Evolutionary conservation across 2,797 vertebrate species (phyloP).

Genomic region (Neosalanx taihuensis): DNA sequence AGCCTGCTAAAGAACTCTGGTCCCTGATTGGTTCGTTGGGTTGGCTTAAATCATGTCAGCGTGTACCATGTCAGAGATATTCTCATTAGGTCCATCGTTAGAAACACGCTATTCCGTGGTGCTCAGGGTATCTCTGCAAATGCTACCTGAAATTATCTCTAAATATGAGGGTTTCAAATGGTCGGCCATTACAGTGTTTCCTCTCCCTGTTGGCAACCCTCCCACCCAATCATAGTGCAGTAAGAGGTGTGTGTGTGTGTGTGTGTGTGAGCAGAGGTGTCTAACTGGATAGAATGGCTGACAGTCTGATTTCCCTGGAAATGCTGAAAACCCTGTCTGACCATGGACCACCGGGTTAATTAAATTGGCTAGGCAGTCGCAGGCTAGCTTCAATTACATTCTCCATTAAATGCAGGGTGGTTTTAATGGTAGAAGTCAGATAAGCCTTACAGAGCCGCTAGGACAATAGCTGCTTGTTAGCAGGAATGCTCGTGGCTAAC

Average conservation of each 20-base stretch:
- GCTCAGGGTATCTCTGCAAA: background rate
- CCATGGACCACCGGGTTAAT: background rate
- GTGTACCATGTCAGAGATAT: background rate
- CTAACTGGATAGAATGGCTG: background rate
- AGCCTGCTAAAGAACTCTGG: background rate
- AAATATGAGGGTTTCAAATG: background rate
- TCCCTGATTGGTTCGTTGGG: background rate
- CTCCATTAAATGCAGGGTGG: background rate
- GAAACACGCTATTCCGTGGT: background rate
- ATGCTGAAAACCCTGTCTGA: no score
- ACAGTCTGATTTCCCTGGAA: background rate
- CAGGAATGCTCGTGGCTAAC: background rate
- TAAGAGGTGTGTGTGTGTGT: background rate
- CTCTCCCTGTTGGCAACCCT: background rate
- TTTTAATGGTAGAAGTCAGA: background rate
- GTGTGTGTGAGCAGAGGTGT: background rate
- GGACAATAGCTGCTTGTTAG: background rate
- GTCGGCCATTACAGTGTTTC: background rate
- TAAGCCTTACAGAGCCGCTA: background rate
- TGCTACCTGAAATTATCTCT: slow-evolving; percentile 1
- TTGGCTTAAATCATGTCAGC: background rate
- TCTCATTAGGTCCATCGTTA: slow-evolving; percentile 8
- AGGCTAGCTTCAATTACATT: background rate
- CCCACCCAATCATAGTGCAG: background rate
- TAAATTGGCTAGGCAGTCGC: background rate